Conservation (phyloP, 2,797 vertebrate species). For the Orestias chungarensis region DNA sequence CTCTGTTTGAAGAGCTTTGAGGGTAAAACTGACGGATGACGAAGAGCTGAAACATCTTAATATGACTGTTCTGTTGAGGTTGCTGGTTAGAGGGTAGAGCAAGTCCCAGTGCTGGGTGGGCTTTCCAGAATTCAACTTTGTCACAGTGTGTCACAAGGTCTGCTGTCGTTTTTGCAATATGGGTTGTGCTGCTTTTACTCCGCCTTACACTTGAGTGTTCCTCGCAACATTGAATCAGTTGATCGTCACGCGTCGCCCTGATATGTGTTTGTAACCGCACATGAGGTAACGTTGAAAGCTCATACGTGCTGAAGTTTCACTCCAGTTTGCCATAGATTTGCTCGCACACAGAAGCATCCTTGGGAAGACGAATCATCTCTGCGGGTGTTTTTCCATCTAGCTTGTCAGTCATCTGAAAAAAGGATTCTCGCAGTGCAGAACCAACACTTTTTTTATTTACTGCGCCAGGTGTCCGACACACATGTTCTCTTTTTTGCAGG, state of each 20-base stretch:
- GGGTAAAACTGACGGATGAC: conserved; percentile 57
- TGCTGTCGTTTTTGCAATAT: conserved; percentile 36
- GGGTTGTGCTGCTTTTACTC: conserved; percentile 30
- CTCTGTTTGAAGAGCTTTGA: conserved; percentile 43
- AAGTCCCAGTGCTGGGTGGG: conserved; percentile 28
- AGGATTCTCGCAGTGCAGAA: too few relatives aligned
- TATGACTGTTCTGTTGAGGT: conserved; percentile 30
- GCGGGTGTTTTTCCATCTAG: conserved; percentile 14
- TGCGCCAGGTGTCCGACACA: conserved; percentile 41
- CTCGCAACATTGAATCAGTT: conserved; percentile 15
- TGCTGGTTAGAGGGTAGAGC: conserved; percentile 24
- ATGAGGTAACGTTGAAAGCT: conserved; percentile 35
- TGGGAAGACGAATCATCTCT: conserved; percentile 19
- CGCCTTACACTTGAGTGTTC: conserved; percentile 24
- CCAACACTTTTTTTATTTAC: conserved; percentile 2
- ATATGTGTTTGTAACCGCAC: conserved; percentile 14
- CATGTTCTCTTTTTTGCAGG: conserved; percentile 39
- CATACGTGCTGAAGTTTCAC: conserved; percentile 40
- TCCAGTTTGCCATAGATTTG: conserved; percentile 36
- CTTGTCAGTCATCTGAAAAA: neutral
- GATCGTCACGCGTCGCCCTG: conserved; percentile 26
- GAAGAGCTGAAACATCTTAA: conserved; percentile 35
- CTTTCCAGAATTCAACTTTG: conserved; percentile 26
- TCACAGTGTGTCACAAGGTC: conserved; percentile 45
- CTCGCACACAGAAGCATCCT: conserved; percentile 26